Evolutionary conservation across 2,113 vertebrate species (phyloP), one percentile per base, ranked within the genome.

Genomic region (Crotalus viridis): DNA sequence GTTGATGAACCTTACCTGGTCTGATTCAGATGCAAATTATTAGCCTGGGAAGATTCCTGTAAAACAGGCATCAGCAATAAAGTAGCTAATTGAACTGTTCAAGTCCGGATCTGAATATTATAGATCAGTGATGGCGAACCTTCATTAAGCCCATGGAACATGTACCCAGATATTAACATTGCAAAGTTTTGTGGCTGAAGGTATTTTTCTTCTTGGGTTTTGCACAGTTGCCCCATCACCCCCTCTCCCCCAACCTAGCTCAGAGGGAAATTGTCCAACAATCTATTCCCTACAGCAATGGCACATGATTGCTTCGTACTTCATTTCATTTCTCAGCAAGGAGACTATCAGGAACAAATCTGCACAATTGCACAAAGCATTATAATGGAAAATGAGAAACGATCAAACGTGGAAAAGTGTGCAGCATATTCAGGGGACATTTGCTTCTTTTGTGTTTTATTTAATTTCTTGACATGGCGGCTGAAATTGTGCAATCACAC

Each of bases 321-420:
- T 64, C 61, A 90, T 93, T 86, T 90, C 92, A 86, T 93, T 90
- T 90, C 92, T 90, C 55, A 54, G 88, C 89, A 19, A 90, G 92
- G 46, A 90, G 88, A 93, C 81, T 17, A 89, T 81, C 51, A 4
- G 46, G 81, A 90, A 56, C 43, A 57, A 90, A 93, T 93, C 86
- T 93, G 89, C 81, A 54, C 92, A 90, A 93, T 90, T 93, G 92
- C 89, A 87, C 92, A 90, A 93, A 87, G 89, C 92, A 90, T 93
- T 87, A 55, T 93, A 64, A 93, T 90, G 92, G 92, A 87, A 93
- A 93, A 93, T 93, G 89, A 93, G 92, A 90, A 90, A 93, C n/a
- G 61, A 93, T 90, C 92, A 90, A 90, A 90, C 43, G n/a, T 39
- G 28, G 48, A 86, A 87, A 87, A 87, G 74, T 43, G 89, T 39